Evolutionary conservation across 2,113 vertebrate genomes (phyloP), one percentile per base, ranked within the genome.

Genomic region (Athene cunicularia): DNA sequence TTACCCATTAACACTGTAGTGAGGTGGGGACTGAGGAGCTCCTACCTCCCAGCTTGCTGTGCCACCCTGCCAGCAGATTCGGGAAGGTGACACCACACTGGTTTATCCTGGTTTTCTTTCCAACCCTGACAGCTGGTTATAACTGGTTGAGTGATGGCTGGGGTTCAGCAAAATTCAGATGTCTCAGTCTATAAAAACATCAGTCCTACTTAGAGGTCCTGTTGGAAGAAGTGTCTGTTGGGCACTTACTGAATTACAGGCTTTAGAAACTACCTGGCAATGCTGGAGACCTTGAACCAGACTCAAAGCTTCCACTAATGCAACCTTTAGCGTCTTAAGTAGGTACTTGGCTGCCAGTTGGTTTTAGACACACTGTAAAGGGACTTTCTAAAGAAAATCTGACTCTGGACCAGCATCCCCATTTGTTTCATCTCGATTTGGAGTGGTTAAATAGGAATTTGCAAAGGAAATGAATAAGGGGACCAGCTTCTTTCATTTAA

Each of bases 231-330:
- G 86, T n/a, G 52, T 80, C 74, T 86, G 62, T 80, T 92, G 95
- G 93, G 92, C 88, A 93, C 67, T 86, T 64, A 24, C 88, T 88
- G 94, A 97, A 95, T 95, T 94, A 80, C 50, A 80, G 93, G 86
- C 93, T 92, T 95, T 53, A 95, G 75, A 90, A 93, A 92, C 50
- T 91, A 94, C 94, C 96, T 88, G 91, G 94, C 93, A 97, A 37
- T 16, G 72, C 41, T 58, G 43, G 49, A 95, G 80, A 77, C 86
- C 88, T 88, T 71, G 59, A 95, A 92, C 72, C 86, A 94, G 91
- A 62, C 17, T 0, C 63, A 91, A 74, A 95, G 70, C 88, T 92
- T 94, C 93, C 72, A 91, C 91, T 77, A 53, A 80, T 24, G 67
- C 86, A 62, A 77, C 88, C 91, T 88, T 88, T 39, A 77, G 80